Conservation (phyloP, 2,888 invertebrate species). For the Lagria hirta region DNA sequence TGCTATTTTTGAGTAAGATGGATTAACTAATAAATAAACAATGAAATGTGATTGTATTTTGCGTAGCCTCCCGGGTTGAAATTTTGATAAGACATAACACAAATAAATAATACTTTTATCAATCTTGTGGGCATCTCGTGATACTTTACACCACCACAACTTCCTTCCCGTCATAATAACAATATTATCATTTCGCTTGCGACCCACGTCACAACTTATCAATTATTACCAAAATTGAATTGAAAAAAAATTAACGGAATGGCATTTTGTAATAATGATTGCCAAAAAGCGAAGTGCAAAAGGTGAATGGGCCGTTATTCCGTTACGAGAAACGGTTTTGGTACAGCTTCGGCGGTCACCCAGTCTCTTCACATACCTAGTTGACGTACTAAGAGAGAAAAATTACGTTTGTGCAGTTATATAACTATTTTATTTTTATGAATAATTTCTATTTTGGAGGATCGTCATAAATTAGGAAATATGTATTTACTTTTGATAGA, state of each 20-base stretch:
- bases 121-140: conserved; percentile 18
- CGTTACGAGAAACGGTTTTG: conserved; percentile 24
- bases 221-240: too few species aligned
- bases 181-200: conserved; percentile 13
- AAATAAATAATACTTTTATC: conserved; percentile 20
- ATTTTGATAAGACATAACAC: too few species aligned
- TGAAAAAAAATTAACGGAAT: too few species aligned
- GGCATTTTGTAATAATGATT: conserved; percentile 16
- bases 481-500: conserved; percentile 13
- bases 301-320: conserved; percentile 27
- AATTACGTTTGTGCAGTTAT: conserved; percentile 9
- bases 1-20: too few species aligned
- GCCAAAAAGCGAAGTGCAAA: conserved; percentile 25
- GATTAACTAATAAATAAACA: too few species aligned
- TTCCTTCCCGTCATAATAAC: conserved; percentile 21
- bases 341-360: conserved; percentile 23
- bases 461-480: conserved; percentile 22
- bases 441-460: conserved; percentile 8
- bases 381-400: conserved; percentile 16
- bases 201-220: too few species aligned
- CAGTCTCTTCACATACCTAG: conserved; percentile 24
- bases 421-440: conserved; percentile 11
- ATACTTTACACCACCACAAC: conserved; percentile 24
- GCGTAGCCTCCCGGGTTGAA: too few species aligned
- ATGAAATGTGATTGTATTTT: too few species aligned